A percentile compares a stretch with the other conserved stretches of the same genome.
Conservation (phyloP, 2,888 invertebrate species). For the Cephus pygmeus region DNA sequence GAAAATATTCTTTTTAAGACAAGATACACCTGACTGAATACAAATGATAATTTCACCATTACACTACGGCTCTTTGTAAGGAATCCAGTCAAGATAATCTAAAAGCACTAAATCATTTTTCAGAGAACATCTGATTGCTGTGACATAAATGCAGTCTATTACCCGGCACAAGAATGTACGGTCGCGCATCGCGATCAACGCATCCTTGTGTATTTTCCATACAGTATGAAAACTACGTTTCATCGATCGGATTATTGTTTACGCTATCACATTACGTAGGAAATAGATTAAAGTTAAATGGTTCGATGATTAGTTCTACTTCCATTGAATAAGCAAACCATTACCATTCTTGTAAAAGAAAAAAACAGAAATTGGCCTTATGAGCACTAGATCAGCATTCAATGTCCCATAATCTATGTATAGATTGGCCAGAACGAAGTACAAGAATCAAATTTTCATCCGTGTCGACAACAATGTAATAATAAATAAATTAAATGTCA, state of each 20-base stretch:
- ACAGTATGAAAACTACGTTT: neutral
- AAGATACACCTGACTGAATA: neutral
- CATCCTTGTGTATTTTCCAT: neutral
- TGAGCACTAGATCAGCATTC: neutral
- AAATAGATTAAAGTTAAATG: neutral
- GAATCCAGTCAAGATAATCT: neutral
- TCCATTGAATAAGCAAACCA: neutral
- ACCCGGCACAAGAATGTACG: neutral
- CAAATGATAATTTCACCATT: neutral
- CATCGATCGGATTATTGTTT: slow-evolving; percentile 28
- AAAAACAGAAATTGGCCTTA: neutral
- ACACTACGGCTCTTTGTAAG: neutral
- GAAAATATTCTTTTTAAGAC: neutral
- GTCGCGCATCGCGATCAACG: neutral
- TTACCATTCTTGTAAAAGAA: neutral
- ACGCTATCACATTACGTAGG: slow-evolving; percentile 38
- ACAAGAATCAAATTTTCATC: slow-evolving; percentile 8
- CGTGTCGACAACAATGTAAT: slow-evolving; percentile 24
- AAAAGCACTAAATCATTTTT: neutral
- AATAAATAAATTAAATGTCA: slow-evolving; percentile 36
- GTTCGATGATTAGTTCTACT: neutral
- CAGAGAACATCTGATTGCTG: neutral
- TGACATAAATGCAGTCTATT: neutral
- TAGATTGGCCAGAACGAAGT: neutral
- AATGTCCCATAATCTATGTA: neutral